phyloP scores from a whole-genome alignment of 2,888 invertebrate genomes.

The Arctia plantaginis region DNA sequence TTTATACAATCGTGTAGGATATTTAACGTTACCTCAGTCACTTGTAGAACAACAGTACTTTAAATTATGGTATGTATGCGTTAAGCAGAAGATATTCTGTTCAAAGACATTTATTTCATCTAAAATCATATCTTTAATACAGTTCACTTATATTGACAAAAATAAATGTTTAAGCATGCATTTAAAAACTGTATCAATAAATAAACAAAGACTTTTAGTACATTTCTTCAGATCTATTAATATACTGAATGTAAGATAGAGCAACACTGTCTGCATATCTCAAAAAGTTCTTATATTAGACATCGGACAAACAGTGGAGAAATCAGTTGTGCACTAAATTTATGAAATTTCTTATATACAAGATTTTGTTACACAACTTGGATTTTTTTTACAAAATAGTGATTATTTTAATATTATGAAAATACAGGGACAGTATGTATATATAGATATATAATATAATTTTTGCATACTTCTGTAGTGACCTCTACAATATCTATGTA shows the following conservation, averaged over 20 bases:
- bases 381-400: background rate
- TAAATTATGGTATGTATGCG: slow-evolving; percentile 13
- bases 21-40: slow-evolving; percentile 57
- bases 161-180: slow-evolving; percentile 14
- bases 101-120: slow-evolving; percentile 17
- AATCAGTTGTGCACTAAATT: background rate
- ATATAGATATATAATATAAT: background rate
- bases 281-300: background rate
- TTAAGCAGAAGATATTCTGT: slow-evolving; percentile 22
- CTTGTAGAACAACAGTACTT: slow-evolving; percentile 21
- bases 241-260: slow-evolving; percentile 1
- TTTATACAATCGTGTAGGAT: slow-evolving; percentile 32
- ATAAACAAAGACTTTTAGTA: slow-evolving; percentile 10
- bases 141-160: slow-evolving; percentile 21
- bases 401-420: background rate
- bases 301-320: background rate
- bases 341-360: background rate
- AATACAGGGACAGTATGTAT: background rate
- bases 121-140: slow-evolving; percentile 17
- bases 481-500: background rate
- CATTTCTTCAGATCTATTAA: slow-evolving; percentile 7
- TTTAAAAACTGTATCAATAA: slow-evolving; percentile 9
- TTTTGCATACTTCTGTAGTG: background rate
- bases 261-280: slow-evolving; percentile 6
- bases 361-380: background rate